phyloP scores from a whole-genome alignment of 2,113 vertebrate genomes.

The Otolemur garnettii region DNA sequence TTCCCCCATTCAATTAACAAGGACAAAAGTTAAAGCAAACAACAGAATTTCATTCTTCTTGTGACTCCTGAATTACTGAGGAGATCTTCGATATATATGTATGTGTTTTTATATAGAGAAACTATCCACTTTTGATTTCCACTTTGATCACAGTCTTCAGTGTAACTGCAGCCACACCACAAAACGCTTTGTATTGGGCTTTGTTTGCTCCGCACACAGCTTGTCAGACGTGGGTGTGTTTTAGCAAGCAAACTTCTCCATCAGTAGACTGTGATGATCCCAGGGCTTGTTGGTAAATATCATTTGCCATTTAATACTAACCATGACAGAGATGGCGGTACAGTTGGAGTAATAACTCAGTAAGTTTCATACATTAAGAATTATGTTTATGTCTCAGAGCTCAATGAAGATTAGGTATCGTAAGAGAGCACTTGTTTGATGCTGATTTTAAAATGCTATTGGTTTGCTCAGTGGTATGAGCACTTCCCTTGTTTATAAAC shows the following conservation, averaged over 20 bases:
- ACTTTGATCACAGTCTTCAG: constrained; percentile 23
- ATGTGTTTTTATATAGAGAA: constrained; percentile 5
- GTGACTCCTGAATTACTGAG: not conserved
- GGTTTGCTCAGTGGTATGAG: not conserved
- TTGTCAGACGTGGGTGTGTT: constrained; percentile 4
- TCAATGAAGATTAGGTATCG: not conserved
- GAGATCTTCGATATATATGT: not conserved
- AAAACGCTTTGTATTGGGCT: not conserved
- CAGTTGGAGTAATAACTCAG: constrained; percentile 34
- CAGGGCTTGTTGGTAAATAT: not conserved
- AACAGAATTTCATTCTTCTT: constrained; percentile 56
- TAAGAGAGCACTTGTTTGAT: not conserved
- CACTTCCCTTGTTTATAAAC: constrained; percentile 47
- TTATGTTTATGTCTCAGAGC: not conserved
- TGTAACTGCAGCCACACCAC: not conserved
- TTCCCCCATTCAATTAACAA: not conserved
- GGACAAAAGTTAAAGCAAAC: not conserved
- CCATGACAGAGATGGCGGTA: not conserved
- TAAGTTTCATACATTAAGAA: not conserved
- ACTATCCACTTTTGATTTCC: constrained; percentile 1
- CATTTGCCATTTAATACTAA: constrained; percentile 25
- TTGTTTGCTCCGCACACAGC: not conserved
- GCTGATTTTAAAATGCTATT: constrained; percentile 37
- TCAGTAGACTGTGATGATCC: not conserved
- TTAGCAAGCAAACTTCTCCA: constrained; percentile 17